These are phyloP conservation scores for Marmota flaviventris DNA, from an alignment of 2,113 vertebrate genomes.

Conservation along the genomic window DNA sequence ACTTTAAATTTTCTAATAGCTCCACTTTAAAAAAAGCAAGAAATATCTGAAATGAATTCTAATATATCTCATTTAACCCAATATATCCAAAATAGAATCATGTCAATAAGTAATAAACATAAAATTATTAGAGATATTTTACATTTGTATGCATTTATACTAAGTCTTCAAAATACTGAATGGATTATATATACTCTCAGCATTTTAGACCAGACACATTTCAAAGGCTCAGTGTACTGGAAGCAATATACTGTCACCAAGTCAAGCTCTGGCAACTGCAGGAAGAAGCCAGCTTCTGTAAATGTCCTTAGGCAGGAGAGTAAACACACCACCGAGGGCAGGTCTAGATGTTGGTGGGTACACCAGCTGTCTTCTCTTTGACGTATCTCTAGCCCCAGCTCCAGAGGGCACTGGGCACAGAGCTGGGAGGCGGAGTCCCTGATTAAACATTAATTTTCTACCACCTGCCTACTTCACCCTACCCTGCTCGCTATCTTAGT, in stretches of 20 bases:
- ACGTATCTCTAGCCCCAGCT: neutral
- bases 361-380: neutral
- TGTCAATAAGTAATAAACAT: neutral
- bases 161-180: neutral
- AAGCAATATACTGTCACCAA: fast-evolving
- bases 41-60: neutral
- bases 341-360: neutral
- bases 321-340: neutral
- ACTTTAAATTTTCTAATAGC: neutral
- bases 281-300: neutral
- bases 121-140: neutral
- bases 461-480: neutral
- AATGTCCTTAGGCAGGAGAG: neutral
- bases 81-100: neutral
- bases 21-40: neutral
- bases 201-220: neutral
- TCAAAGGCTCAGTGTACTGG: neutral
- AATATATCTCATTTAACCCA: neutral
- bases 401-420: neutral
- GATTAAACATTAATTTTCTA: neutral
- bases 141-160: neutral
- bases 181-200: neutral
- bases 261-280: neutral
- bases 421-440: neutral
- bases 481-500: neutral